A percentile compares a stretch with the other conserved stretches of the same genome.
phyloP scores from a whole-genome alignment of 2,888 invertebrate species.

The Clostera curtula region DNA sequence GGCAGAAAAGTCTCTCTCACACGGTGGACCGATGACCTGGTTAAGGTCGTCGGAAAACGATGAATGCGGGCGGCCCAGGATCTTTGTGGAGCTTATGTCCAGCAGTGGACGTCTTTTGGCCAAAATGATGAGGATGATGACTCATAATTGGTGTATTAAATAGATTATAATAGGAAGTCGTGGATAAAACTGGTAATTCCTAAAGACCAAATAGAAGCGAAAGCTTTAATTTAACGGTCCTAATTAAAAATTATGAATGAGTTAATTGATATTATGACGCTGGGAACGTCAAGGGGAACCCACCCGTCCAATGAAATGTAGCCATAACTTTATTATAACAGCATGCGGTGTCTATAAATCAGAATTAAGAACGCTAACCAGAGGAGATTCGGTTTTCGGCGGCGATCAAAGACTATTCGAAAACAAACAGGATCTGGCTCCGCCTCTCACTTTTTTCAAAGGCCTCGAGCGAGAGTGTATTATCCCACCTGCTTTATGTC shows the following conservation, averaged over 20 bases:
- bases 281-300: conserved; percentile 52
- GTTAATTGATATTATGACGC: conserved; percentile 65
- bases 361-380: conserved; percentile 61
- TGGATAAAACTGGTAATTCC: too few relatives aligned
- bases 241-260: conserved; percentile 51
- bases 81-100: too few relatives aligned
- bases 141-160: too few relatives aligned
- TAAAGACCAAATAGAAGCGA: conserved; percentile 1
- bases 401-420: conserved; percentile 55
- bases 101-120: too few relatives aligned
- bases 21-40: too few relatives aligned
- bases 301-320: conserved; percentile 41
- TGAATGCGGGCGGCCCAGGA: too few relatives aligned
- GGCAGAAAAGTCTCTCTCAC: too few relatives aligned
- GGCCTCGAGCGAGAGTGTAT: conserved; percentile 39
- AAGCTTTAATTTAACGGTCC: conserved; percentile 29
- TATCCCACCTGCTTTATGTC: conserved; percentile 41
- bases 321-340: conserved; percentile 58
- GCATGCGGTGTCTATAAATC: conserved; percentile 63
- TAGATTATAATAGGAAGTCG: too few relatives aligned
- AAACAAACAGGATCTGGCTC: conserved; percentile 60
- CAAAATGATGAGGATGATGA: too few relatives aligned
- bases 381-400: conserved; percentile 51
- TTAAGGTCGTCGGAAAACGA: too few relatives aligned
- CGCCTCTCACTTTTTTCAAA: conserved; percentile 38